Base-by-base conservation (phyloP, 2,888 invertebrate species). In the Allygus modestus region DNA sequence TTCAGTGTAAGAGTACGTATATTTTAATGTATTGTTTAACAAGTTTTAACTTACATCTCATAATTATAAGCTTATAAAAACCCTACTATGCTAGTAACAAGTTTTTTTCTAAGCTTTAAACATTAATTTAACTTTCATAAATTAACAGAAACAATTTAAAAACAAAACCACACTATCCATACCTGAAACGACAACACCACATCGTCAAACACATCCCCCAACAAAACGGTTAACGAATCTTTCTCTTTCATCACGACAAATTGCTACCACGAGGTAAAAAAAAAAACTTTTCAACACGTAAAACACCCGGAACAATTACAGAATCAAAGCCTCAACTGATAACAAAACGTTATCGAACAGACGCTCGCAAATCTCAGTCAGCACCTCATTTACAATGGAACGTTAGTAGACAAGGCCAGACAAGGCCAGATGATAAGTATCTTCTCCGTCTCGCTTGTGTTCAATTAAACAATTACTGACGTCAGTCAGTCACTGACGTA, bases 151-250 rank as follows among this genome's bases (percentile, higher is more conserved):
- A 37, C 4, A 37, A 37, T 37, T 37, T 9, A 37, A 9, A 37
- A 37, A 37, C 37, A 7, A 37, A 37, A 37, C n/a, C 37, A 37
- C 37, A 54, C 20, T 5, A 20, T 20, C 9, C 54, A 15, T 65
- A 65, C 65, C 65, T 65, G 65, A 31, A 65, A 65, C 12, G 65
- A 65, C 17, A 65, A 31, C 31, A 65, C 5, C 7, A 65, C 65
- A 65, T 65, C 65, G 0, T 65, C 28, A 28, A 28, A 65, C 65
- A 65, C 12, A 65, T 65, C 65, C 5, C 28, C 31, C 31, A 65
- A 28, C 31, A 65, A 65, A 65, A 65, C 65, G 4, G 9, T 17
- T 4, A 65, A 4, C 2, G 65, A 65, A 65, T 65, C 65, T 65
- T 65, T 65, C 2, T 65, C 28, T 15, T 28, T 65, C 65, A 65